Evolutionary conservation across 2,113 vertebrate species (phyloP).

Genomic region (Fregata magnificens): DNA sequence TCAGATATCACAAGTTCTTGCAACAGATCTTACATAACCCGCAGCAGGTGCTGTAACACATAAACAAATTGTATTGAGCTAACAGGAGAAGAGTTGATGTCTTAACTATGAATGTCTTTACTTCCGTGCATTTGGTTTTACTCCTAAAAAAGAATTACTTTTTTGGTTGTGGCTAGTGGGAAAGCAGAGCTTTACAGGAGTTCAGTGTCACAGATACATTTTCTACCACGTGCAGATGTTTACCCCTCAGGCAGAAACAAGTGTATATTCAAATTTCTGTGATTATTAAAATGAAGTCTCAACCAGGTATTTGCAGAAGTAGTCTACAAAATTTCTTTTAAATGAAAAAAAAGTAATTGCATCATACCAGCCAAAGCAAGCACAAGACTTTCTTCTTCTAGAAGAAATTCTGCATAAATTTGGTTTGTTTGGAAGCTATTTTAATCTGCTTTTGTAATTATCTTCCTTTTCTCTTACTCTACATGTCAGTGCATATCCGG

Average conservation of each 20-base stretch:
- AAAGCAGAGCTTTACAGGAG: neutral
- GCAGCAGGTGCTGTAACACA: conserved; percentile 40
- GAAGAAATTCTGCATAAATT: neutral
- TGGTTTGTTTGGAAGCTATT: neutral
- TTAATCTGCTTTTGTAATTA: neutral
- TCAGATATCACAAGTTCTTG: conserved; percentile 53
- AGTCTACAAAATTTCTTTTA: neutral
- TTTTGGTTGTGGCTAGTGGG: neutral
- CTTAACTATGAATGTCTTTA: neutral
- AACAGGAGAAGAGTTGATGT: neutral
- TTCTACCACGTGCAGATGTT: neutral
- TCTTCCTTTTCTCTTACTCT: neutral
- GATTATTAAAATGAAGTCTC: neutral
- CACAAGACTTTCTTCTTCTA: neutral
- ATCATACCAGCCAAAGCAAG: neutral
- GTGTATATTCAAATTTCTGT: neutral
- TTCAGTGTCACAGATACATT: neutral
- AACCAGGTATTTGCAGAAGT: neutral
- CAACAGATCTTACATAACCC: conserved; percentile 62
- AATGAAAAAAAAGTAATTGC: neutral
- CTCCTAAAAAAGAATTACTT: neutral
- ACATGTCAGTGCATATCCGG: neutral
- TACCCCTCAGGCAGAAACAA: neutral
- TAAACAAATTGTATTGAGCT: conserved; percentile 40
- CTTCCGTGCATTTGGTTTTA: neutral